Evolutionary conservation across 2,888 invertebrate species (phyloP), one percentile per base, ranked within the genome.

Genomic region (Andricus quercusramuli): DNA sequence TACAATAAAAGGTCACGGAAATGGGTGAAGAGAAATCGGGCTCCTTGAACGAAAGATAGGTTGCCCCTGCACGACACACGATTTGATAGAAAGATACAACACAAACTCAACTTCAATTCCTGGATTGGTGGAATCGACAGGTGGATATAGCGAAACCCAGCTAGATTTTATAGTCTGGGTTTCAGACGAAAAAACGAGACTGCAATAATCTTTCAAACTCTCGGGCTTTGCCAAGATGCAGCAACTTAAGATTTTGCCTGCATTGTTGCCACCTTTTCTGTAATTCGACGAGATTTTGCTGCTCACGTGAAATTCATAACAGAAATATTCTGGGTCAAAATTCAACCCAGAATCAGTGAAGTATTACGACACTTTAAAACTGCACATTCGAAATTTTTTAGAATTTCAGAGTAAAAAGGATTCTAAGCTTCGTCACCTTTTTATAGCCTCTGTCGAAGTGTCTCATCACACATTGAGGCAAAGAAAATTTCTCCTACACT

Each of bases 41-140:
- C 56, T 56, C 37, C 56, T 74, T 32, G 56, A 56, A 37, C 37
- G 41, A 67, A 37, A 41, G 66, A 67, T 41, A 67, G 74, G 56
- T 74, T n/a, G 74, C 32, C 4, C 15, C 29, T 56, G 74, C 25
- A 77, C 64, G 41, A 77, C 41, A 64, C 64, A 41, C 37, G 77
- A 77, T 77, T 77, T 77, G 41, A 64, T 64, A 65, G 44, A 65
- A 22, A 64, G 77, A 77, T 77, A 77, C 64, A 47, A 25, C 22
- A 65, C 32, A 64, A 64, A 64, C 41, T 29, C 17, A 32, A 25
- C n/a, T n/a, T 41, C 41, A 29, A 77, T 47, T 77, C 25, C 77
- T 56, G 56, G 56, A 32, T 74, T 29, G 32, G 29, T 77, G 64
- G 62, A 77, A 64, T 77, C 77, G 77, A 77, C 77, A 77, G 77